Evolutionary conservation across 2,888 invertebrate genomes (phyloP).

Genomic region (Hydroisotoma schaefferi): DNA sequence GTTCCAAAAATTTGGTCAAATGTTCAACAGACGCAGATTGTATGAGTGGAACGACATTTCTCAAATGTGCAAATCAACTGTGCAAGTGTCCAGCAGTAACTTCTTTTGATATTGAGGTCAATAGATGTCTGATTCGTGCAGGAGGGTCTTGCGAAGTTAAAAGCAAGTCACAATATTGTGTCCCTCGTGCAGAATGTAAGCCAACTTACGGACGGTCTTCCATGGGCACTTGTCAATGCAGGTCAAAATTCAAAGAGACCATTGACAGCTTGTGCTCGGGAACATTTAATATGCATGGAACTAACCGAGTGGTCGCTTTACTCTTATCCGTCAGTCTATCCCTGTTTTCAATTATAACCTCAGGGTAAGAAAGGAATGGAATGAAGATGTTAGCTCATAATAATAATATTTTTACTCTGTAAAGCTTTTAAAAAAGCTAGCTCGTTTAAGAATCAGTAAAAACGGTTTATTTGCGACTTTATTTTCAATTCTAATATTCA

Average conservation of each 20-base stretch:
- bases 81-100: constrained; percentile 20
- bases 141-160: constrained; percentile 14
- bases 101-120: constrained; percentile 21
- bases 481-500: too few relatives aligned
- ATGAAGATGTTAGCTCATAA: too few relatives aligned
- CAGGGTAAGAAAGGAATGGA: too few relatives aligned
- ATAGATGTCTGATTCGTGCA: constrained; percentile 21
- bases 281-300: neutral
- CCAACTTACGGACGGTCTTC: neutral
- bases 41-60: constrained; percentile 9
- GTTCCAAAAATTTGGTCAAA: neutral
- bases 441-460: too few relatives aligned
- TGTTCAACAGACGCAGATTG: constrained; percentile 16
- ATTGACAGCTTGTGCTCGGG: constrained; percentile 20
- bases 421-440: too few relatives aligned
- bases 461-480: too few relatives aligned
- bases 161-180: constrained; percentile 20
- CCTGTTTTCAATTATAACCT: too few relatives aligned
- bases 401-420: too few relatives aligned
- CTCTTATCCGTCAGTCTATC: neutral
- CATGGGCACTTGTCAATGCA: constrained; percentile 17
- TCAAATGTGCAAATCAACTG: constrained; percentile 11
- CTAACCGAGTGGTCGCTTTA: neutral
- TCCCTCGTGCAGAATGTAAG: constrained; percentile 17
- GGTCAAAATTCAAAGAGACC: constrained; percentile 15